These are phyloP conservation scores for Drosophila neocordata DNA, from an alignment of 1,140 invertebrate species.

Conservation along the genomic window DNA sequence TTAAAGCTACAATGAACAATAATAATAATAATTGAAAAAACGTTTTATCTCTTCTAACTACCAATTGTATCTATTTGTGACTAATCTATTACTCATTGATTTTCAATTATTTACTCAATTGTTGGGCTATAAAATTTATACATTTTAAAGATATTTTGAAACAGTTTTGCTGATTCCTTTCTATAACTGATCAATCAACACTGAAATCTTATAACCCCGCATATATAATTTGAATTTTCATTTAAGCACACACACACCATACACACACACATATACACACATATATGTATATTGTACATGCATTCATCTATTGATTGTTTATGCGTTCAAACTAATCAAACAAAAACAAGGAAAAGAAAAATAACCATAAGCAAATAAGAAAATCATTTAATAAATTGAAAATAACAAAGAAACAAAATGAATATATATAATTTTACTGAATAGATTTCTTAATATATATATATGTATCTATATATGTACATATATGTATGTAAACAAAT, in stretches of 20 bases:
- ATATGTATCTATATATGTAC: slow-evolving; percentile 25
- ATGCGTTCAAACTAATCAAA: slow-evolving; percentile 47
- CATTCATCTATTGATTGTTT: slow-evolving; percentile 37
- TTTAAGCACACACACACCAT: neutral
- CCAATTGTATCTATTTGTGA: too few relatives aligned
- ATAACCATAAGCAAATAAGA: slow-evolving; percentile 54
- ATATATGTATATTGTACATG: slow-evolving; percentile 11
- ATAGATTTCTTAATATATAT: slow-evolving; percentile 24
- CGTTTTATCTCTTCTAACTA: too few relatives aligned
- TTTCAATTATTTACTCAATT: too few relatives aligned
- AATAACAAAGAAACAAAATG: slow-evolving; percentile 28
- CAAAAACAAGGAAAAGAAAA: slow-evolving; percentile 32
- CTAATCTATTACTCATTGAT: too few relatives aligned
- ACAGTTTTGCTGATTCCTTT: neutral
- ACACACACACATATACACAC: slow-evolving; percentile 6
- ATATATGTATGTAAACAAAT: slow-evolving; percentile 23
- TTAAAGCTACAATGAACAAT: too few relatives aligned
- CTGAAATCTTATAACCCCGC: slow-evolving; percentile 7
- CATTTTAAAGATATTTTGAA: too few relatives aligned
- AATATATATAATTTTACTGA: slow-evolving; percentile 17
- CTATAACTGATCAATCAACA: neutral
- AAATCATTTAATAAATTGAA: slow-evolving; percentile 49
- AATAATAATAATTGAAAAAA: too few relatives aligned
- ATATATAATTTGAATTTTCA: slow-evolving; percentile 6
- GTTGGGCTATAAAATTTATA: too few relatives aligned